Conservation (phyloP, 2,113 vertebrate species). For the Salminus brasiliensis region DNA sequence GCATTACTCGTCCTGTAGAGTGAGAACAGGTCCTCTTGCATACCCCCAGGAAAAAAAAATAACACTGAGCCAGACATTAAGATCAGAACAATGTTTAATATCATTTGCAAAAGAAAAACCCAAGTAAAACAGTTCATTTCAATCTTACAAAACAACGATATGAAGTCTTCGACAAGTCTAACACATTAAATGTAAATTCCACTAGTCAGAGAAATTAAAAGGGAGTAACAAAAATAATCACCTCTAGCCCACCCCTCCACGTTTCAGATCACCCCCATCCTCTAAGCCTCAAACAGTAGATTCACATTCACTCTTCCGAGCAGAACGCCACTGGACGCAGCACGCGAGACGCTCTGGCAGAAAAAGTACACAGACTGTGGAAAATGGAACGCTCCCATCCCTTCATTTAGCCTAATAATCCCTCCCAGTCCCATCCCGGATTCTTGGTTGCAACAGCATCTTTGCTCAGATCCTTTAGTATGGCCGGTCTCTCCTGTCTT, state of each 20-base stretch:
- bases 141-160: constrained; percentile 78
- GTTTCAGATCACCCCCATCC: constrained; percentile 36
- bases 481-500: constrained; percentile 80
- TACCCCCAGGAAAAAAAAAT: background rate
- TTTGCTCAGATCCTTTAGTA: constrained; percentile 66
- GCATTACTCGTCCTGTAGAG: too few relatives aligned
- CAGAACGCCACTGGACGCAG: constrained; percentile 51
- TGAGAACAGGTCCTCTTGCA: too few relatives aligned
- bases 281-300: constrained; percentile 65
- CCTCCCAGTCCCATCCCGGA: constrained; percentile 21
- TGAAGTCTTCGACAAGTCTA: constrained; percentile 59
- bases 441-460: constrained; percentile 55
- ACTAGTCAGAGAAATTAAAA: constrained; percentile 68
- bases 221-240: constrained; percentile 69
- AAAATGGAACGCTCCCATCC: constrained; percentile 37
- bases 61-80: constrained; percentile 50
- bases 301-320: constrained; percentile 44
- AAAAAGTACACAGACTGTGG: constrained; percentile 50
- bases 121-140: constrained; percentile 75
- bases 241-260: background rate
- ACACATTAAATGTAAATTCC: constrained; percentile 66
- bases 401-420: constrained; percentile 14
- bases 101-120: constrained; percentile 58
- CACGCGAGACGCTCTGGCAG: constrained; percentile 55
- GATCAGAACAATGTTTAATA: constrained; percentile 74